phyloP scores from a whole-genome alignment of 2,113 vertebrate species.

The Oreotrochilus melanogaster region DNA sequence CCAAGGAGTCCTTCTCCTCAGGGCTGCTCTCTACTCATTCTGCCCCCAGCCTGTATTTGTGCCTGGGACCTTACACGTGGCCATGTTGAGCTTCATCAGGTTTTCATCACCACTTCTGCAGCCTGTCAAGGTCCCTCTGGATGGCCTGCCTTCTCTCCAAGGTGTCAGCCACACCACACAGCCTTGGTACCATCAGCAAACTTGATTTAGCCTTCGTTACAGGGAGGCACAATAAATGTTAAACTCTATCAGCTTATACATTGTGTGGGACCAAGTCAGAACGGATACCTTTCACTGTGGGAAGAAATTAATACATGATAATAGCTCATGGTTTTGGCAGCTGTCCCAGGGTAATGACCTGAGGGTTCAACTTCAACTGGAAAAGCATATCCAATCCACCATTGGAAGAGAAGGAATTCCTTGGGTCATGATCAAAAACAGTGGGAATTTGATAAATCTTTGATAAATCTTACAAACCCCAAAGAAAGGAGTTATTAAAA shows the following conservation, averaged over 20 bases:
- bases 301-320: neutral
- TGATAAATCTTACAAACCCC: neutral
- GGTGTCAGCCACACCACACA: too few relatives aligned
- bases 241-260: neutral
- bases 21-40: too few relatives aligned
- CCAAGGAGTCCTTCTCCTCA: too few relatives aligned
- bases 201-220: neutral
- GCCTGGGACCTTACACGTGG: too few relatives aligned
- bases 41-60: too few relatives aligned
- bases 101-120: too few relatives aligned
- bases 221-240: neutral
- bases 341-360: rapidly evolving
- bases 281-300: neutral
- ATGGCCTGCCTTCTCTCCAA: too few relatives aligned
- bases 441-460: neutral
- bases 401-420: neutral
- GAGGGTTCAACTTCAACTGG: neutral
- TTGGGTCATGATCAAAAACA: neutral
- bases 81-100: too few relatives aligned
- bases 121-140: too few relatives aligned
- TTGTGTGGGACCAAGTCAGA: neutral
- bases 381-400: neutral
- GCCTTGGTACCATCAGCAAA: too few relatives aligned
- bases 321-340: neutral
- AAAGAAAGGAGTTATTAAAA: neutral